phyloP scores from a whole-genome alignment of 2,797 vertebrate species.

The Centroberyx gerrardi region DNA sequence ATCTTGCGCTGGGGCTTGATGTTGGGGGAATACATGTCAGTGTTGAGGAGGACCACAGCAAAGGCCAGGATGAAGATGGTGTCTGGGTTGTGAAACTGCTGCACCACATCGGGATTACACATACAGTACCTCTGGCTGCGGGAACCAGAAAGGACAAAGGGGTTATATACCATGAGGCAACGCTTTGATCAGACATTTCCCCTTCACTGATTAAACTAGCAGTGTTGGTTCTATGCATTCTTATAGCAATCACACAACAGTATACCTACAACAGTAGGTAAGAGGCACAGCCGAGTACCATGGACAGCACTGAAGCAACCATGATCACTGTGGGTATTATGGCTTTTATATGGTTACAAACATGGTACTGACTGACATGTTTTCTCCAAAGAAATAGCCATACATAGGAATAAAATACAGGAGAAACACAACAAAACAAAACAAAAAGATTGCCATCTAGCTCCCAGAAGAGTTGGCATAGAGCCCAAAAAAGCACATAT shows the following conservation, averaged over 20 bases:
- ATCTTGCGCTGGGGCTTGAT: constrained; percentile 99
- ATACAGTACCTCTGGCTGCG: constrained; percentile 99
- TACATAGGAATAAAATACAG: too few species aligned
- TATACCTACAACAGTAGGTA: not conserved
- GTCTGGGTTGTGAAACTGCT: constrained; percentile 99
- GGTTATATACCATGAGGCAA: not conserved
- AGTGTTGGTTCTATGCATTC: not conserved
- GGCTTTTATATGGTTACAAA: not conserved
- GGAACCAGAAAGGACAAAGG: constrained; percentile 24
- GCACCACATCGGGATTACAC: constrained; percentile 99
- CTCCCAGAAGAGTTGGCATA: not conserved
- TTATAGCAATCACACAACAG: not conserved
- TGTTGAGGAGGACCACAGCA: constrained; percentile 98
- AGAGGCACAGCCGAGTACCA: not conserved
- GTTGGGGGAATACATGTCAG: constrained; percentile 99
- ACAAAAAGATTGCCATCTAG: too few species aligned
- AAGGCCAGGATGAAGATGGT: constrained; percentile 99
- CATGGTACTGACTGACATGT: not conserved
- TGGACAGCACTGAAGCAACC: not conserved
- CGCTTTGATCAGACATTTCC: not conserved
- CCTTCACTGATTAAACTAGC: not conserved
- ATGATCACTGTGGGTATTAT: not conserved
- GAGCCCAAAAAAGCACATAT: not conserved
- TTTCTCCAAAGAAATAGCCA: not conserved
- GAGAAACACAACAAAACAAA: too few species aligned